These are phyloP conservation scores for Echinarachnius parma DNA, from an alignment of 53 echinoderm and acorn worm species.

Conservation along the genomic window DNA sequence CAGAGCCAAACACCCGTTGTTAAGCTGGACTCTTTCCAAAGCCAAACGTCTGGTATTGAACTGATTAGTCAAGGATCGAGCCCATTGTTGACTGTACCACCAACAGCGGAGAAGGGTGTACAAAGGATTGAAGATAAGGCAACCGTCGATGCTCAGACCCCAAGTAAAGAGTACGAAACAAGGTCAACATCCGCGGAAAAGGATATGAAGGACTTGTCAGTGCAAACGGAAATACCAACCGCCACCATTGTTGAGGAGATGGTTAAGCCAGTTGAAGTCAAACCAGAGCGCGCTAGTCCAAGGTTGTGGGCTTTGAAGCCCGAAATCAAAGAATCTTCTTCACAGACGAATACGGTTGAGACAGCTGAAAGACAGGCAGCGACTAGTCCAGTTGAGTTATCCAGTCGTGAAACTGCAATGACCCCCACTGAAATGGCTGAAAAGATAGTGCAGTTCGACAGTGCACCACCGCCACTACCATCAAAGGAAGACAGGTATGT, in stretches of 20 bases:
- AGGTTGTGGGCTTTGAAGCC: neutral
- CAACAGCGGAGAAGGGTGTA: constrained; percentile 23
- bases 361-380: neutral
- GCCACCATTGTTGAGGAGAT: constrained; percentile 26
- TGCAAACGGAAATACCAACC: constrained; percentile 30
- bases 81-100: constrained; percentile 2
- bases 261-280: constrained; percentile 29
- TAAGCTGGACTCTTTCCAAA: no score
- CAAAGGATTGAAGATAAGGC: neutral
- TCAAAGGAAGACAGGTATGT: constrained; percentile 29
- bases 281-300: constrained; percentile 15
- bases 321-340: constrained; percentile 15
- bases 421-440: neutral
- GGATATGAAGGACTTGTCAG: constrained; percentile 14
- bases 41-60: constrained; percentile 8
- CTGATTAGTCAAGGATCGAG: constrained; percentile 13
- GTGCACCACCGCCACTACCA: no score
- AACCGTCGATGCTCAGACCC: constrained; percentile 11
- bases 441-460: constrained; percentile 12
- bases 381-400: neutral
- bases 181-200: constrained; percentile 19
- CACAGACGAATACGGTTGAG: constrained; percentile 8
- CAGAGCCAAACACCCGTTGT: no score
- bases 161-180: neutral
- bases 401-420: neutral